Evolutionary conservation across 35 echinoderm and acorn worm genomes (phyloP).

Genomic region (Chiridota heheva): DNA sequence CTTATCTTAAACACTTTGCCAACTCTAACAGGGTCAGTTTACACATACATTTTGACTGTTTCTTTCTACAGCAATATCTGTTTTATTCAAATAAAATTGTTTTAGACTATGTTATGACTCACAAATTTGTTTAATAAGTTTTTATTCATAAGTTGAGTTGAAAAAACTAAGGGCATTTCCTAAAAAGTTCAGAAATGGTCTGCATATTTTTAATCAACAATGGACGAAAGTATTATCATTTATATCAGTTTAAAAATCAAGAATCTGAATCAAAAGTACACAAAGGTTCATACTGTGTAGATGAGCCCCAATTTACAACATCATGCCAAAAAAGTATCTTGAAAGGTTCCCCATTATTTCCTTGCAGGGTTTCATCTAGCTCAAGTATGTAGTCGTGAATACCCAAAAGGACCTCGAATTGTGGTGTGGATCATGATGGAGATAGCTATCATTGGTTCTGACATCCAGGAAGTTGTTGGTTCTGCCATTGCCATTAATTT

Average conservation of each 20-base stretch:
- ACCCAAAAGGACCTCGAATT: conserved; percentile 52
- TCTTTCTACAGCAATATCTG: too few species aligned
- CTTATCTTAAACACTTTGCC: too few species aligned
- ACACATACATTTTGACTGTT: too few species aligned
- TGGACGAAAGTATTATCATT: background rate
- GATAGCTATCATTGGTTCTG: conserved; percentile 82
- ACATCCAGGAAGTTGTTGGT: conserved; percentile 84
- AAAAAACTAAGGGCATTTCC: background rate
- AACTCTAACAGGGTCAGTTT: too few species aligned
- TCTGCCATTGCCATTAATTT: conserved; percentile 84
- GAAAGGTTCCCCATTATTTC: background rate
- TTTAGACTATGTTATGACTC: too few species aligned
- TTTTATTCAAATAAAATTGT: too few species aligned
- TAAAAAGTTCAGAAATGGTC: background rate
- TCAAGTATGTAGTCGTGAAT: conserved; percentile 63
- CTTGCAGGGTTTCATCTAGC: conserved; percentile 68
- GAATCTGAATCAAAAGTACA: too few species aligned
- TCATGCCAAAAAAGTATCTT: background rate
- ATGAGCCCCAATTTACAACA: background rate
- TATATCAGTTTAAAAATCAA: background rate
- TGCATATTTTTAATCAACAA: background rate
- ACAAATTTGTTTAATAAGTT: too few species aligned
- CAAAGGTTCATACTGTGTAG: too few species aligned
- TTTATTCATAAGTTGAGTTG: too few species aligned
- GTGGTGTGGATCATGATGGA: conserved; percentile 84